Conservation (phyloP, 2,888 invertebrate species). For the Eretmocerus hayati region DNA sequence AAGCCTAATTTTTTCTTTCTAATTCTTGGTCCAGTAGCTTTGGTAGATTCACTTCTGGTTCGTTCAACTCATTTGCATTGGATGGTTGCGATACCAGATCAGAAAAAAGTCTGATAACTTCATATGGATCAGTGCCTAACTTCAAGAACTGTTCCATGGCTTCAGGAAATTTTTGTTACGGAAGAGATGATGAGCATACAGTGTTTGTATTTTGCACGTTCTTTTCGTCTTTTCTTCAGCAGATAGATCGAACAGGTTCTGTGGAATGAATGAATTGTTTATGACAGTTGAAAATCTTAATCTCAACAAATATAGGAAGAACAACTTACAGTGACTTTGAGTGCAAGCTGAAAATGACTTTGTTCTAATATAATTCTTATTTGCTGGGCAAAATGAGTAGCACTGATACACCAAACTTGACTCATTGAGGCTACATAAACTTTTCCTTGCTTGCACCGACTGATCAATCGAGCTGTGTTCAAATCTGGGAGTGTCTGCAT, state of each 20-base stretch:
- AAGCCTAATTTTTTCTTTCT: slow-evolving; percentile 82
- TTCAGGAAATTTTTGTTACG: slow-evolving; percentile 76
- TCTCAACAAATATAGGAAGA: no score
- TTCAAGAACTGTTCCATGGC: slow-evolving; percentile 88
- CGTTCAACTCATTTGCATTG: slow-evolving; percentile 41
- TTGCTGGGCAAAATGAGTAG: slow-evolving; percentile 75
- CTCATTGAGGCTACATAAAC: slow-evolving; percentile 81
- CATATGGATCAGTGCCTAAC: slow-evolving; percentile 86
- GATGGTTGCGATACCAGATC: slow-evolving; percentile 65
- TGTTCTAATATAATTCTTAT: slow-evolving; percentile 74
- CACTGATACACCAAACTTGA: slow-evolving; percentile 80
- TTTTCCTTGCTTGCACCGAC: slow-evolving; percentile 66
- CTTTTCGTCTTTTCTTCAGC: slow-evolving; percentile 72
- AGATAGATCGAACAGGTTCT: slow-evolving; percentile 80
- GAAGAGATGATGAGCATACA: slow-evolving; percentile 86
- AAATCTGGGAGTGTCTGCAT: slow-evolving; percentile 75
- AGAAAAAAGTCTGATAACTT: slow-evolving; percentile 91
- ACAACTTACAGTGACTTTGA: slow-evolving; percentile 73
- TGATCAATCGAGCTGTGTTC: slow-evolving; percentile 66
- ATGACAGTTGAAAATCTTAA: neutral
- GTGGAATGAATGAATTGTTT: no score
- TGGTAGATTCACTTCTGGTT: slow-evolving; percentile 37
- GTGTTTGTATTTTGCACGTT: slow-evolving; percentile 79
- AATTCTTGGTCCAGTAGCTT: slow-evolving; percentile 73
- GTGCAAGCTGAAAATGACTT: slow-evolving; percentile 89